phyloP scores from a whole-genome alignment of 2,113 vertebrate genomes.

The Silurus asotus region DNA sequence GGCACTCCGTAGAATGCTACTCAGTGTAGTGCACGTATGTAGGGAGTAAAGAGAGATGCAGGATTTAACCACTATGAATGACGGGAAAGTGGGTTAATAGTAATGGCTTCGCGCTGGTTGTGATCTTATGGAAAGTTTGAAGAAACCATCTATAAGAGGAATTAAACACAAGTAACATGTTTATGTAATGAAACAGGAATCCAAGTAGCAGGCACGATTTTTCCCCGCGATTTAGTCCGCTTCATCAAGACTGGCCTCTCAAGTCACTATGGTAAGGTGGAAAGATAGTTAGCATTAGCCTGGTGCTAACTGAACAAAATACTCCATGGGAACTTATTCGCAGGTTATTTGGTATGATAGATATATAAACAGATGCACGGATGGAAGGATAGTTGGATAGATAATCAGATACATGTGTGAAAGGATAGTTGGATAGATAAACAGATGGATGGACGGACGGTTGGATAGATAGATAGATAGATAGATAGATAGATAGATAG shows the following conservation, averaged over 20 bases:
- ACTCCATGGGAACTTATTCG: neutral
- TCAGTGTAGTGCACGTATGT: neutral
- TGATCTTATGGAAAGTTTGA: slow-evolving; percentile 13
- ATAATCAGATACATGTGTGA: no score
- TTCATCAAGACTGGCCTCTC: neutral
- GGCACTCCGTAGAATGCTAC: no score
- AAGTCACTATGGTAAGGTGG: slow-evolving; percentile 23
- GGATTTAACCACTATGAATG: neutral
- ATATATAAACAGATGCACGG: neutral
- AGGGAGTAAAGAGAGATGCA: neutral
- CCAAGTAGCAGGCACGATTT: neutral
- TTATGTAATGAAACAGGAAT: neutral
- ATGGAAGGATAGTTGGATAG: no score
- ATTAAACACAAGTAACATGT: neutral
- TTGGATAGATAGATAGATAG: no score
- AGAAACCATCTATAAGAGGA: neutral
- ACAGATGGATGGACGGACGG: no score
- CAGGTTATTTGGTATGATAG: neutral
- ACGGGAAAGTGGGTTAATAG: slow-evolving; percentile 10
- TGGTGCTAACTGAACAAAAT: neutral
- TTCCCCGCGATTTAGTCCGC: neutral
- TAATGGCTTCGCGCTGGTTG: slow-evolving; percentile 24
- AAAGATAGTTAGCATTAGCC: neutral
- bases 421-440: no score
- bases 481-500: no score